phyloP scores from a whole-genome alignment of 2,888 invertebrate genomes.

The Heliconius charithonia region DNA sequence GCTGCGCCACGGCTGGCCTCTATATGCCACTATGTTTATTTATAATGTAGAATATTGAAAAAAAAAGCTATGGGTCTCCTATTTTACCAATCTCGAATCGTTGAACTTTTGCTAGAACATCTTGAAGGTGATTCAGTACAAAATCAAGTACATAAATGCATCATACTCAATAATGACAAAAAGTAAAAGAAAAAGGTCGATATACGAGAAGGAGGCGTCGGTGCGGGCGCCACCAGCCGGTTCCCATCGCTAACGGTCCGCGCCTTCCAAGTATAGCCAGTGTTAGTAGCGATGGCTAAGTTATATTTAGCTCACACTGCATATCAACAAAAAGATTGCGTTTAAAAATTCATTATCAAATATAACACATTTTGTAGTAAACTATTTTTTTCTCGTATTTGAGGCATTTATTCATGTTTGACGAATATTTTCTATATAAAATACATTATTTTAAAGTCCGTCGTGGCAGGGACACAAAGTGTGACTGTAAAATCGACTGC shows the following conservation, averaged over 20 bases:
- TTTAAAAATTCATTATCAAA: constrained; percentile 38
- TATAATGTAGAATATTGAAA: not conserved
- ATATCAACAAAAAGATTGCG: constrained; percentile 50
- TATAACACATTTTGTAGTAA: not conserved
- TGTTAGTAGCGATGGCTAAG: constrained; percentile 58
- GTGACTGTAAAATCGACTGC: too few relatives aligned
- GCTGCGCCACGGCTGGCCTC: too few relatives aligned
- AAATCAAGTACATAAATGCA: constrained; percentile 45
- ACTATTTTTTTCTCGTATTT: not conserved
- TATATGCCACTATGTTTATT: too few relatives aligned
- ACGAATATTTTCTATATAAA: not conserved
- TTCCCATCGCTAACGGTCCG: constrained; percentile 68
- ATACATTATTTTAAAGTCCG: too few relatives aligned
- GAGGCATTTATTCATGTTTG: not conserved
- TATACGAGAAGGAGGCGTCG: constrained; percentile 55
- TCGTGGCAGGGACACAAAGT: too few relatives aligned
- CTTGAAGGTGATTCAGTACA: constrained; percentile 47
- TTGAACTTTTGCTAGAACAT: not conserved
- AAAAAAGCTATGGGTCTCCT: not conserved
- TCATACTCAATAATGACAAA: constrained; percentile 45
- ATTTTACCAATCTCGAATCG: not conserved
- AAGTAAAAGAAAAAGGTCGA: constrained; percentile 64
- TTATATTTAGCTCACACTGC: constrained; percentile 67
- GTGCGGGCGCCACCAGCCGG: constrained; percentile 61
- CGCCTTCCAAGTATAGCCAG: constrained; percentile 70